Evolutionary conservation across 2,113 vertebrate species (phyloP), one percentile per base, ranked within the genome.

Genomic region (Boulengeromyrus knoepffleri): DNA sequence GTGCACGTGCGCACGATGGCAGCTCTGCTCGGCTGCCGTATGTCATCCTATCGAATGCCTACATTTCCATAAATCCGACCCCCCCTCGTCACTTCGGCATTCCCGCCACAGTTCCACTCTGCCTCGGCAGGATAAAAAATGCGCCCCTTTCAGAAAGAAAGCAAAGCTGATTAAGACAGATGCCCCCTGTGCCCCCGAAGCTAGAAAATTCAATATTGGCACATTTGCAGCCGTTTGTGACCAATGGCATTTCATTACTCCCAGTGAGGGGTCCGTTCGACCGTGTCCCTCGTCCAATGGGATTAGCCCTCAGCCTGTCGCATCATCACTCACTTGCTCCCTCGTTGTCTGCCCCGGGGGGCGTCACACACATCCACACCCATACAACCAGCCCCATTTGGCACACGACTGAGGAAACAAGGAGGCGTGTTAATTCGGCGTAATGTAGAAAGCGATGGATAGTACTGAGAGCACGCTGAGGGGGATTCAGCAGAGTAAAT

Each of bases 121-220:
- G 70, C 36, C 70, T 90, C 52, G 53, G 90, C 91, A 66, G 77
- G 45, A 88, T 84, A 92, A 91, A 89, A 90, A 91, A 89, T 89
- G 62, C 77, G 31, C 17, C 62, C 46, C 87, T 89, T 90, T 91
- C 52, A n/a, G 53, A 87, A 89, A 58, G n/a, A 85, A 87, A 84
- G 88, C 88, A 91, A 90, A 91, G 90, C 52, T 87, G 50, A 91
- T 91, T 90, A 91, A 80, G 90, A 92, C 83, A n/a, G 91, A 89
- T 86, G 89, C 53, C 58, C 47, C 88, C 70, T 49, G 89, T 31
- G 66, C 31, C 31, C 66, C 31, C 9, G 62, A 42, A 36, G 49
- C 24, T 19, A 42, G 8, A 66, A 85, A 91, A 89, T 89, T 87
- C 89, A 36, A 89, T 90, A 89, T 90, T 47, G 89, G 31, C 87